Percentiles rank a stretch among this genome's conserved stretches.
Evolutionary conservation across 2,888 invertebrate species (phyloP).

Genomic region (Linnaemya tessellans): DNA sequence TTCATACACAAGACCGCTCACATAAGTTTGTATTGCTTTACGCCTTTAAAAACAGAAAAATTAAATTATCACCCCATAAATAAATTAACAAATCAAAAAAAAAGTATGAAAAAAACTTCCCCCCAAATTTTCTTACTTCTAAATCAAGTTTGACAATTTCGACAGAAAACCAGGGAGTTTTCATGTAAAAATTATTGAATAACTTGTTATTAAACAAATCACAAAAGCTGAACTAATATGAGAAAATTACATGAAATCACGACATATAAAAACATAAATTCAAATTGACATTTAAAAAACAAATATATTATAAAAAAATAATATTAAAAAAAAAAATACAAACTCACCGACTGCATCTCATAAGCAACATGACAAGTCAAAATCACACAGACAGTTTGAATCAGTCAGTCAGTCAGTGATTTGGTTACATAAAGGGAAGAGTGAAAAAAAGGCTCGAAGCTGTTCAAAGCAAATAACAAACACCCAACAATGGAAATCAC

Average conservation of each 20-base stretch:
- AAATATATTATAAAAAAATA: conserved; percentile 1
- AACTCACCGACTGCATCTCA: conserved; percentile 20
- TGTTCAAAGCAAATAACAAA: conserved; percentile 31
- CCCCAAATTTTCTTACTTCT: neutral
- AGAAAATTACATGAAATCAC: conserved; percentile 58
- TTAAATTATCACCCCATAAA: conserved; percentile 1
- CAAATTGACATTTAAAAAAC: conserved; percentile 65
- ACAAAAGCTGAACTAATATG: conserved; percentile 62
- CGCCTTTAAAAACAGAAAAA: neutral
- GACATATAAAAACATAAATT: conserved; percentile 66
- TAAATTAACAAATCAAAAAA: neutral
- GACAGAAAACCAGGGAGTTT: neutral
- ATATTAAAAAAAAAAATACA: no score
- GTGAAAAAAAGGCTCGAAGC: neutral
- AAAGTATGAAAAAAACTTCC: neutral
- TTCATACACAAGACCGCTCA: no score
- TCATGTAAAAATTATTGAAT: conserved; percentile 13
- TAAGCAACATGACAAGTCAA: conserved; percentile 56
- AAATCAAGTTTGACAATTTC: conserved; percentile 11
- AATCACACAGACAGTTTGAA: conserved; percentile 40
- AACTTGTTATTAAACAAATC: conserved; percentile 61
- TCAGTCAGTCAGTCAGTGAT: conserved; percentile 37
- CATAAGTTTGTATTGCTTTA: no score
- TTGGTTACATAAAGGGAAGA: neutral
- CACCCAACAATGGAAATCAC: conserved; percentile 38